These are phyloP conservation scores for Bombyx mori DNA, from an alignment of 1,140 invertebrate genomes.

Conservation along the genomic window DNA sequence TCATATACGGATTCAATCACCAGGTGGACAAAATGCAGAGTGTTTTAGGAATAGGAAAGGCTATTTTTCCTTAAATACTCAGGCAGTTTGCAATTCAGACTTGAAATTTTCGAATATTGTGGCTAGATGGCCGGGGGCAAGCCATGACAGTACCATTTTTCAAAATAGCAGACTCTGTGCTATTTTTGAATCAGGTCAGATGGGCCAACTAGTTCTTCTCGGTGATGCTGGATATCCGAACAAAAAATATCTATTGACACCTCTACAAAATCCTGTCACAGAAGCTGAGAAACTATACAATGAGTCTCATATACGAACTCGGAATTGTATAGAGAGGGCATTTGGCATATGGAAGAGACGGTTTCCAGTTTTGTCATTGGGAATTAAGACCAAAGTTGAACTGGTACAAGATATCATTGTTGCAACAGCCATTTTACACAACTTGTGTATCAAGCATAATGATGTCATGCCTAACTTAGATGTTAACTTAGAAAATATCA, in stretches of 20 bases:
- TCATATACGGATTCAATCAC: constrained; percentile 6
- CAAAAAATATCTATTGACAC: constrained; percentile 8
- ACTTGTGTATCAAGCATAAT: constrained; percentile 8
- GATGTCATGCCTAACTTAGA: neutral
- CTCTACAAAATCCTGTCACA: constrained; percentile 5
- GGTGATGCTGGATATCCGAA: constrained; percentile 11
- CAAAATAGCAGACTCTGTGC: neutral
- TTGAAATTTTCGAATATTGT: constrained; percentile 10
- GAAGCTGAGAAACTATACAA: constrained; percentile 9
- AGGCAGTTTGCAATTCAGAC: constrained; percentile 11
- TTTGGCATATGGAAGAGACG: constrained; percentile 19
- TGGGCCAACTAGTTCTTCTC: neutral
- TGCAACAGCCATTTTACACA: constrained; percentile 9
- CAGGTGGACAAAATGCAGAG: constrained; percentile 7
- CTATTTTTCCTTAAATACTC: constrained; percentile 3
- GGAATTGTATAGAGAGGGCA: constrained; percentile 14
- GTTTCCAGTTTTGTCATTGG: constrained; percentile 11
- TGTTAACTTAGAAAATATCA: neutral
- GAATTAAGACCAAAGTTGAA: neutral
- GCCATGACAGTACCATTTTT: constrained; percentile 14
- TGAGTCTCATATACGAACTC: constrained; percentile 14
- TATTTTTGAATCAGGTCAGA: too few relatives aligned
- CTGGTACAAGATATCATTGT: constrained; percentile 6
- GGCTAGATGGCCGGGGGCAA: constrained; percentile 10
- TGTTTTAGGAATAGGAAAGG: constrained; percentile 8